phyloP scores from a whole-genome alignment of 2,113 vertebrate species.

The Lichenostomus cassidix region DNA sequence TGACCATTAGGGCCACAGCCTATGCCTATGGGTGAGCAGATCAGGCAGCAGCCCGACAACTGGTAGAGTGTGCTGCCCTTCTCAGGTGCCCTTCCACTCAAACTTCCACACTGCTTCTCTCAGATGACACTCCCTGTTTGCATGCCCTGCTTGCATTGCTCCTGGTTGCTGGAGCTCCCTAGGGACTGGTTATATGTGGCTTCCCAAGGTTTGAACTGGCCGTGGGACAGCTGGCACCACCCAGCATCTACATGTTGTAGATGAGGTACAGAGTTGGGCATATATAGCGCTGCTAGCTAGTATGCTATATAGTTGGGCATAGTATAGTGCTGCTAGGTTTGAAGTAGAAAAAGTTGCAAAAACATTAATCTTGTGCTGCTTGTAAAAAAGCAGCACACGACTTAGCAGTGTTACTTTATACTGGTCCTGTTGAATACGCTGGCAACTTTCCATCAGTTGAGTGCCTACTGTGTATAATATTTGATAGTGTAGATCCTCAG shows the following conservation, averaged over 20 bases:
- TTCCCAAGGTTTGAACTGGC: neutral
- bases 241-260: neutral
- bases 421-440: neutral
- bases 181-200: neutral
- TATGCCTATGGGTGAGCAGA: neutral
- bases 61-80: neutral
- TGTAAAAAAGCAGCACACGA: neutral
- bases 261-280: neutral
- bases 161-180: neutral
- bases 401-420: neutral
- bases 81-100: neutral
- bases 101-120: neutral
- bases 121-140: neutral
- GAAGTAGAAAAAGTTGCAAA: neutral
- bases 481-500: neutral
- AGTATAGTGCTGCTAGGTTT: neutral
- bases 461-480: neutral
- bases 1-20: neutral
- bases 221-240: accelerated
- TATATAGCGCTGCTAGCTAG: neutral
- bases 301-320: neutral
- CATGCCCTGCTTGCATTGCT: neutral
- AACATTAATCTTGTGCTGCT: neutral
- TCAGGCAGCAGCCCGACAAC: neutral
- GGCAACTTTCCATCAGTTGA: neutral